Evolutionary conservation across 2,888 invertebrate genomes (phyloP), one percentile per base, ranked within the genome.

Genomic region (Thera britannica): DNA sequence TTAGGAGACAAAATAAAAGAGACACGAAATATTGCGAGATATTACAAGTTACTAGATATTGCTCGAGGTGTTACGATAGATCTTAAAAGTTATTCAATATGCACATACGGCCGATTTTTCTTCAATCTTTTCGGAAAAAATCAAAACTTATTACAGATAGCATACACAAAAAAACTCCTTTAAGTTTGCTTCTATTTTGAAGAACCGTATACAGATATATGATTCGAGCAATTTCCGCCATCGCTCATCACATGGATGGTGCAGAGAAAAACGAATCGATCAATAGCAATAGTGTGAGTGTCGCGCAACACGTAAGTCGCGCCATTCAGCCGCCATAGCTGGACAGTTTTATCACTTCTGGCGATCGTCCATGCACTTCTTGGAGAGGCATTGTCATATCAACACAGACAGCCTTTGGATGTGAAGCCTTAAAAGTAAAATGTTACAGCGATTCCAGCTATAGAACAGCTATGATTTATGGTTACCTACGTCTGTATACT

Each of bases 291-390:
- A 51, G 55, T 23, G 56, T 4, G 9, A 63, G 61, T 60, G 59
- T 69, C 61, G 56, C 58, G 58, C 65, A 59, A 67, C 71, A 65
- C 55, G 59, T 66, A 67, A 7, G 41, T 41, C 63, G 57, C 52
- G 9, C 52, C 65, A 55, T 38, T 49, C 34, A 41, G 55, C 35
- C 61, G 38, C 70, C 70, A 58, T 70, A 73, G 68, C 67, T 72
- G 72, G 71, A 71, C 56, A 69, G 68, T 69, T 71, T 67, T 72
- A 76, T 77, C 72, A 65, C 68, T 71, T 71, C 64, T 73, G 69
- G 72, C 70, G 62, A 75, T 70, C 75, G 55, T 51, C 70, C 65
- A 59, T 61, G 62, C 67, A 67, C 55, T 70, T 75, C 71, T 67
- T 41, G 12, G 63, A 63, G 60, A n/a, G 48, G 3, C 69, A 70